These are phyloP conservation scores for Porites rus DNA, from an alignment of 92 coral and sea anemone genomes.

Conservation along the genomic window DNA sequence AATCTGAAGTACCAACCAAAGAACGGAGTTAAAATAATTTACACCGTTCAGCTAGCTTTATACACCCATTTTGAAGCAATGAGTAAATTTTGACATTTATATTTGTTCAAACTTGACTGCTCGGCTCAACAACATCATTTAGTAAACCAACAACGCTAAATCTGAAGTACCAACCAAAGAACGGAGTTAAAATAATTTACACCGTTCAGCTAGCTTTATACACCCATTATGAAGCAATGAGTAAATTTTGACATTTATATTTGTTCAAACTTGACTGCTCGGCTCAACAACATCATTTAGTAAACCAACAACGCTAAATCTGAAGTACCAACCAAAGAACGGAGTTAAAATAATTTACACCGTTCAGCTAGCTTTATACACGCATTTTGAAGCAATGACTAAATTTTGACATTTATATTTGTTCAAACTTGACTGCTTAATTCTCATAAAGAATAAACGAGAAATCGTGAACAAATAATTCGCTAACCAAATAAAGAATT, in stretches of 20 bases:
- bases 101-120: background rate
- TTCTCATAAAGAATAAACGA: too few species aligned
- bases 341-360: background rate
- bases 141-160: background rate
- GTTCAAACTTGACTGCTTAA: too few species aligned
- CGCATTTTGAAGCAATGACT: background rate
- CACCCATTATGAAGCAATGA: background rate
- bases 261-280: background rate
- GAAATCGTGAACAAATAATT: too few species aligned
- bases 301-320: background rate
- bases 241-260: too few species aligned
- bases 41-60: background rate
- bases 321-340: background rate
- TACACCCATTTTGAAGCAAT: background rate
- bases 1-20: background rate
- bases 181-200: background rate
- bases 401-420: too few species aligned
- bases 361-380: background rate
- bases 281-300: slow-evolving; percentile 7
- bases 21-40: background rate
- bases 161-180: background rate
- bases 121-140: slow-evolving; percentile 1
- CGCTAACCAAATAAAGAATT: too few species aligned
- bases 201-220: background rate
- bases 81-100: background rate